Conservation (phyloP, 2,888 invertebrate species). For the Muschampia plurimacula region DNA sequence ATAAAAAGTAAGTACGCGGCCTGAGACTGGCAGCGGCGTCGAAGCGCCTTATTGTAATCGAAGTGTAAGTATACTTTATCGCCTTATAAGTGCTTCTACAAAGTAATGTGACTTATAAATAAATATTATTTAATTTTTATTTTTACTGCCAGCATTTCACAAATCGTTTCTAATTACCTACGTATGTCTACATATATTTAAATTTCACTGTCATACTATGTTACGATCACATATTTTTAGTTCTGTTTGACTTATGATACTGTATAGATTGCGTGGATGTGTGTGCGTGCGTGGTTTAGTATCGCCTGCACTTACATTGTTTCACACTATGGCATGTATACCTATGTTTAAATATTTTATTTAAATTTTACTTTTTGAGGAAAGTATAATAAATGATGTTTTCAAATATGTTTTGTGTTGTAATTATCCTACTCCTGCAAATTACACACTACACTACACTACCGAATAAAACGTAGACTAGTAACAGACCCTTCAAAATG, state of each 20-base stretch:
- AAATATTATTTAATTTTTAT: slow-evolving; percentile 64
- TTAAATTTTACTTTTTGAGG: slow-evolving; percentile 85
- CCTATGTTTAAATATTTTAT: slow-evolving; percentile 83
- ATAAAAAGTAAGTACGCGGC: slow-evolving; percentile 48
- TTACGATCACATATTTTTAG: slow-evolving; percentile 77
- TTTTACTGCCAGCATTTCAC: slow-evolving; percentile 81
- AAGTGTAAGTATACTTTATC: slow-evolving; percentile 79
- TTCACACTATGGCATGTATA: slow-evolving; percentile 76
- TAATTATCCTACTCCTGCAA: neutral
- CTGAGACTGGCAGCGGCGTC: slow-evolving; percentile 54
- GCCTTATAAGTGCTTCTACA: slow-evolving; percentile 81
- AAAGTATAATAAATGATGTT: slow-evolving; percentile 85
- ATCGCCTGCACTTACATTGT: slow-evolving; percentile 56
- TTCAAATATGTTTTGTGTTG: slow-evolving; percentile 67
- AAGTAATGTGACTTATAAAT: slow-evolving; percentile 67
- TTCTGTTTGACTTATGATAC: slow-evolving; percentile 70
- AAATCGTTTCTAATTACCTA: slow-evolving; percentile 64
- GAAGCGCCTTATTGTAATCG: slow-evolving; percentile 53
- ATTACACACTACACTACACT: too few species aligned
- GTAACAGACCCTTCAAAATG: too few species aligned
- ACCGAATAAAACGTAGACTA: too few species aligned
- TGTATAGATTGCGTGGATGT: slow-evolving; percentile 64
- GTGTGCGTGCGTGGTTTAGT: slow-evolving; percentile 38
- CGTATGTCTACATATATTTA: slow-evolving; percentile 58
- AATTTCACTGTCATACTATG: slow-evolving; percentile 68